Base-by-base conservation (phyloP, 2,113 vertebrate species). In the Illadopsis cleaveri region DNA sequence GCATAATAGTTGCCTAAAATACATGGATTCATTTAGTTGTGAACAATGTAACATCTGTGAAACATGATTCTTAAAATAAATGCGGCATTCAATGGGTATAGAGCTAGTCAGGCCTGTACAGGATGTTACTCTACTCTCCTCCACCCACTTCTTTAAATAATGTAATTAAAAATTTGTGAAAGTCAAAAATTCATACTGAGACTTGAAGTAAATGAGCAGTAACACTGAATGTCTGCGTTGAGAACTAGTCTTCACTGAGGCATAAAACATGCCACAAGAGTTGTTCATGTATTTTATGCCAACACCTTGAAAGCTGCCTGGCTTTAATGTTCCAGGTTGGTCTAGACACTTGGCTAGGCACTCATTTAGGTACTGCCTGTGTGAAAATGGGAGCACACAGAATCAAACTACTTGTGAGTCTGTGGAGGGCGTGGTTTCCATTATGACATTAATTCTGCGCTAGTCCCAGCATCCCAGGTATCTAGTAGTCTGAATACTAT, bases 21-120 rank as follows among this genome's bases (percentile, higher is more conserved):
- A 84, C 37, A 82, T 82, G 75, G 50, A 85, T 91, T 93, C n/a
- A 82, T 94, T 91, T 94, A 95, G 61, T 64, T 91, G 48, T 91
- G 91, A 94, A 95, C 93, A 95, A 89, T 96, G 66, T 85, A 91
- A 89, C 53, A 78, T 94, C 93, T 96, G 93, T 96, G 93, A 91
- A 96, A 87, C 91, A 64, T 40, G 37, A 65, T 84, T 94, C 89
- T 85, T 95, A 95, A 94, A 97, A 94, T 95, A 89, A 90, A 82
- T 80, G 37, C 61, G 38, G 57, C 83, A 85, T 94, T 94, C 68
- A 94, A 42, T 93, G 92, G 56, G 13, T 76, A 48, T 68, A 66
- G 42, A 8, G 2, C 57, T 82, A 78, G 38, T 89, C 54, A 90
- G 73, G 30, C 54, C 54, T 86, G 82, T 76, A 82, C 87, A 93